phyloP scores from a whole-genome alignment of 2,113 vertebrate genomes.

The Todiramphus chloris region DNA sequence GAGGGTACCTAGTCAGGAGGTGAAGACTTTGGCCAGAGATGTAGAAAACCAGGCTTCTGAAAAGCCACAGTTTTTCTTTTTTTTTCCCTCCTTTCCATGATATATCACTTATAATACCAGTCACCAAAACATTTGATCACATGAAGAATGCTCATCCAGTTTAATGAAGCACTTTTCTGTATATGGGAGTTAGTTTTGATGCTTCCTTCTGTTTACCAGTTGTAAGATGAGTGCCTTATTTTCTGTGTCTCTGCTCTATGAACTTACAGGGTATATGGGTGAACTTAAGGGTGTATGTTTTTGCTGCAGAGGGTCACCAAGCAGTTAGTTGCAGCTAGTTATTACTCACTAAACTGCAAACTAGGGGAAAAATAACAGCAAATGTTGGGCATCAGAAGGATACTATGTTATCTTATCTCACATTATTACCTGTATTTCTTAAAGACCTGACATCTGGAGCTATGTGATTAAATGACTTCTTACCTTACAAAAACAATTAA shows the following conservation, averaged over 20 bases:
- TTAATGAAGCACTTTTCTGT: not conserved
- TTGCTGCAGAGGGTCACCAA: not conserved
- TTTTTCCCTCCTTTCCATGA: not conserved
- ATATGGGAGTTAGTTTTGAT: not conserved
- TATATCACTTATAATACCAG: not conserved
- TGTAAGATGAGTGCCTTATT: not conserved
- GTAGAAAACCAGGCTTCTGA: not conserved
- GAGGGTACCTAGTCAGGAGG: not conserved
- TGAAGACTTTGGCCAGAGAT: not conserved
- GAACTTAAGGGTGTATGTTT: not conserved
- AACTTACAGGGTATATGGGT: not conserved
- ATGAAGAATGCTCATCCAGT: not conserved
- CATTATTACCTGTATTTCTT: not conserved
- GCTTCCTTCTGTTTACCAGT: not conserved
- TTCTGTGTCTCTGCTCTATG: not conserved
- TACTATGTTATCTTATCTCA: rapidly evolving
- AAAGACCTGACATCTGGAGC: not conserved
- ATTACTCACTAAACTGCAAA: not conserved
- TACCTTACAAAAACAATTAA: not conserved
- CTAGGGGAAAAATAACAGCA: not conserved
- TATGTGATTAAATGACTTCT: not conserved
- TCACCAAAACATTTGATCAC: not conserved
- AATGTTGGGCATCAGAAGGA: not conserved
- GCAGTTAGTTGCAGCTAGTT: not conserved
- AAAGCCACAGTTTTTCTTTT: not conserved